Percentiles rank a stretch among this genome's conserved stretches.
These are phyloP conservation scores for Heliangelus exortis DNA, from an alignment of 2,797 vertebrate genomes.

Conservation along the genomic window DNA sequence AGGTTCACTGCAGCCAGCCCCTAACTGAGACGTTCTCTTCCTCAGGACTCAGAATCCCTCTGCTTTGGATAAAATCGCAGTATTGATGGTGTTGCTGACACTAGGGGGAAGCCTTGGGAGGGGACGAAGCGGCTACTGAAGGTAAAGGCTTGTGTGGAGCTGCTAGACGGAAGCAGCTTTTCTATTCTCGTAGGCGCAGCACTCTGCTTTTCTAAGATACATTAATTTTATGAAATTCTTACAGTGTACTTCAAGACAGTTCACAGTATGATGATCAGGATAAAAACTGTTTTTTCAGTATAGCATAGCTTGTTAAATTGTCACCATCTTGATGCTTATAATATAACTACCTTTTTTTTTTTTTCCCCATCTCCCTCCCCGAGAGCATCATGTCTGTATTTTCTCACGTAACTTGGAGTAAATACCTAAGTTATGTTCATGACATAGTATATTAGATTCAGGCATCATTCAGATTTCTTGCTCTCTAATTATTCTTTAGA, in stretches of 20 bases:
- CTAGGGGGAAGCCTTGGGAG: background rate
- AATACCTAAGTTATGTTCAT: background rate
- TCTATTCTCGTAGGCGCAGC: fast-evolving
- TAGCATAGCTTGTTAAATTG: background rate
- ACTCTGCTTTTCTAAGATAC: fast-evolving
- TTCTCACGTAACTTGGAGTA: background rate
- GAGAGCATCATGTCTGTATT: background rate
- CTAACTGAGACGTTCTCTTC: fast-evolving
- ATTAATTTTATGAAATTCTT: background rate
- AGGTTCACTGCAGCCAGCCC: background rate
- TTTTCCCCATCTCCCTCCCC: fast-evolving
- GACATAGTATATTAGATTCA: background rate
- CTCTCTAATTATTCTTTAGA: background rate
- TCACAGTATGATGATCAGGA: background rate
- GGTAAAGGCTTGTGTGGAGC: fast-evolving
- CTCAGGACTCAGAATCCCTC: fast-evolving
- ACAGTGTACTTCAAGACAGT: background rate
- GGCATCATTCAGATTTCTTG: background rate
- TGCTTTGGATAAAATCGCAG: fast-evolving
- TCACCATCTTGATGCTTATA: background rate
- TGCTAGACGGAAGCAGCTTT: background rate
- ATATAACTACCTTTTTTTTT: background rate
- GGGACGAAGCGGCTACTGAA: fast-evolving
- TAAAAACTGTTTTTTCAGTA: background rate
- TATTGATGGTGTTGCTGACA: background rate